phyloP scores from a whole-genome alignment of 2,888 invertebrate genomes.

The Nipponacmea schrenckii region DNA sequence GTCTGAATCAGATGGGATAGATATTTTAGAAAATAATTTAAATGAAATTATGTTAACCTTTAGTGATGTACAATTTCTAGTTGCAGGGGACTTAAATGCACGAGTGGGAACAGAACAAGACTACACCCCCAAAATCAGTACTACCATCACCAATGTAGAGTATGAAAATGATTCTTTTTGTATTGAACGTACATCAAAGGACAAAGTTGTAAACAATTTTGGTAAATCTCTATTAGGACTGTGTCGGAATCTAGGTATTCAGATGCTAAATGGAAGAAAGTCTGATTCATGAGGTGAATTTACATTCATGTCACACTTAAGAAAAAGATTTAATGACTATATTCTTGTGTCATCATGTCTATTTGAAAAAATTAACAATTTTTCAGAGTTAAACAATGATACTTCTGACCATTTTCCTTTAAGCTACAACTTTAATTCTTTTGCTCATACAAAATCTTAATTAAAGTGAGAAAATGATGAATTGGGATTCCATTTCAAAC shows the following conservation, averaged over 20 bases:
- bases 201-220: neutral
- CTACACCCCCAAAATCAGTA: neutral
- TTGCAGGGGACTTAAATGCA: neutral
- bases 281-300: neutral
- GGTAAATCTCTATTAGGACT: neutral
- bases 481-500: neutral
- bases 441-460: neutral
- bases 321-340: neutral
- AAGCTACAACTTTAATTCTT: neutral
- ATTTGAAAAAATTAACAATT: neutral
- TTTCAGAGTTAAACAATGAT: neutral
- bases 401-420: neutral
- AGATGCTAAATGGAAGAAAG: neutral
- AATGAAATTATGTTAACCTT: neutral
- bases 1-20: constrained; percentile 1
- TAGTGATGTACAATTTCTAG: no score
- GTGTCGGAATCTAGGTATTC: neutral
- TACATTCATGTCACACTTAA: neutral
- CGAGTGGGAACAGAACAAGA: neutral
- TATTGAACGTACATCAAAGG: neutral
- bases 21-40: neutral
- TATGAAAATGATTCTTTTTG: neutral
- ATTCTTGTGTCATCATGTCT: neutral
- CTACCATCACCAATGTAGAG: neutral
- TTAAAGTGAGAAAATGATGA: neutral